phyloP scores from a whole-genome alignment of 2,888 invertebrate genomes.

The Stomorhina lunata region DNA sequence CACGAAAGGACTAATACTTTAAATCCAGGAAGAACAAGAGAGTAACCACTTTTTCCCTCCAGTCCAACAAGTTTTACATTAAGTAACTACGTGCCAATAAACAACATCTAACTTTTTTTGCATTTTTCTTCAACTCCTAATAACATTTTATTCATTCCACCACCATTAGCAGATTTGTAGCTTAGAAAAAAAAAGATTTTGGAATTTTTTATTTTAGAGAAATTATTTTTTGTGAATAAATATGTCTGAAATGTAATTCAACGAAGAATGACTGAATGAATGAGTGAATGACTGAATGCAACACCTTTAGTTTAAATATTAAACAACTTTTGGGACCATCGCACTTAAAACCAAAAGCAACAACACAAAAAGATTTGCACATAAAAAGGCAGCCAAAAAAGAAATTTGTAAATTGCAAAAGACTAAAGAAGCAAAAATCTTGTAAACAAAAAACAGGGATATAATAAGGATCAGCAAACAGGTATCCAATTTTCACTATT shows the following conservation, averaged over 20 bases:
- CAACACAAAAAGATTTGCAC: neutral
- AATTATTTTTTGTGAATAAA: no score
- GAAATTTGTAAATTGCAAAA: neutral
- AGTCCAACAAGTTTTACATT: constrained; percentile 28
- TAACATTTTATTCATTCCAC: neutral
- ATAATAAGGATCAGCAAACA: neutral
- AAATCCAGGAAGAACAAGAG: no score
- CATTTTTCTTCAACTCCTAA: neutral
- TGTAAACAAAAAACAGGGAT: neutral
- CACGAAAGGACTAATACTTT: no score
- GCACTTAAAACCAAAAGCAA: neutral
- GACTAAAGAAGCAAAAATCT: neutral
- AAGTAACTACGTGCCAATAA: constrained; percentile 60
- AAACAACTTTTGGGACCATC: constrained; percentile 37
- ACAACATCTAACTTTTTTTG: neutral
- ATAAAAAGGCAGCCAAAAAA: neutral
- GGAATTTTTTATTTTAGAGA: no score
- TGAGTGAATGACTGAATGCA: no score
- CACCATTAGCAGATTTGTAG: neutral
- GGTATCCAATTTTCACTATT: no score
- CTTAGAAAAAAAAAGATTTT: constrained; percentile 4
- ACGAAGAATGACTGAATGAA: constrained; percentile 46
- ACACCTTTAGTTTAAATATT: constrained; percentile 53
- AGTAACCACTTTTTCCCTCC: constrained; percentile 13
- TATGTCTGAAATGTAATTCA: constrained; percentile 37